Conservation (phyloP, 2,888 invertebrate genomes). For the Syritta pipiens region DNA sequence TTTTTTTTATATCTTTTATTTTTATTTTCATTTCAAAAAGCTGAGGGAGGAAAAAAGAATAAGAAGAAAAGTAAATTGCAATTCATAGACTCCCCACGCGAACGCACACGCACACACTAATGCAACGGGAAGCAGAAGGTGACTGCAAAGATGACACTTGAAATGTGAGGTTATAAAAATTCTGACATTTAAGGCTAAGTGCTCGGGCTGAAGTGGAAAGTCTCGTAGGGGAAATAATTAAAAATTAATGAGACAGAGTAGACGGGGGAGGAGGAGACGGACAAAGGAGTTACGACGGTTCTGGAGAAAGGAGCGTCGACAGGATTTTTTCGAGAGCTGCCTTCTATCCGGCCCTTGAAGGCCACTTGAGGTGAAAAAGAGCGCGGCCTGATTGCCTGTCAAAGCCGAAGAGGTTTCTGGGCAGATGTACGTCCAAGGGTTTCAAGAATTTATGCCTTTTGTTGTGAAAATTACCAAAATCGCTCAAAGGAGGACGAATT, state of each 20-base stretch:
- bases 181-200: slow-evolving; percentile 18
- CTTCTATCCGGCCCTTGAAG: too few relatives aligned
- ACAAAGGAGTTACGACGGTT: not conserved
- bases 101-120: too few relatives aligned
- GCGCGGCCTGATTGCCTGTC: too few relatives aligned
- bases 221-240: not conserved
- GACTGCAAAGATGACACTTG: slow-evolving; percentile 19
- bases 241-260: not conserved
- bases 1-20: not conserved
- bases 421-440: too few relatives aligned
- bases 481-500: too few relatives aligned
- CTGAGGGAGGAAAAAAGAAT: not conserved
- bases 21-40: not conserved
- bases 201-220: not conserved
- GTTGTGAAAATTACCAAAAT: too few relatives aligned
- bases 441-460: too few relatives aligned
- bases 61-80: slow-evolving; percentile 4
- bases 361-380: too few relatives aligned
- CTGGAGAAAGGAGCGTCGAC: too few relatives aligned
- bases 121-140: slow-evolving; percentile 16
- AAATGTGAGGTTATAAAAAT: slow-evolving; percentile 27
- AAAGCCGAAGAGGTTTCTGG: too few relatives aligned
- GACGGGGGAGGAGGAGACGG: not conserved
- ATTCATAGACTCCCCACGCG: too few relatives aligned
- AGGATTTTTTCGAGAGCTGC: too few relatives aligned